Conservation (phyloP, 2,888 invertebrate species). For the Trimorus sp. region DNA sequence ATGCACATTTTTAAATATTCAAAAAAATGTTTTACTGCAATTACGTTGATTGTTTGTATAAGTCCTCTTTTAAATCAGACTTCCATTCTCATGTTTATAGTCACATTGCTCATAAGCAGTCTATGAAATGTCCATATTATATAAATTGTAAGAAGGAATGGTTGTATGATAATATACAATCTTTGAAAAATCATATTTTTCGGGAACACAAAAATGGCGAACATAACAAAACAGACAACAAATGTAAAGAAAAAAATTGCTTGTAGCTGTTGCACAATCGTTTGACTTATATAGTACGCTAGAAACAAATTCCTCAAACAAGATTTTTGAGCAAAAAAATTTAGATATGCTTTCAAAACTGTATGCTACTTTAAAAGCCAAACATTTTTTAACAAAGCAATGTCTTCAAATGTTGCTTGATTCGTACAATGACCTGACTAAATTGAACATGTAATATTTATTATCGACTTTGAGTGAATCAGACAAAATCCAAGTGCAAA, state of each 20-base stretch:
- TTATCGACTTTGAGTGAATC: slow-evolving; percentile 3
- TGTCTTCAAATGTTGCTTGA: slow-evolving; percentile 29
- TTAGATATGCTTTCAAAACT: slow-evolving; percentile 15
- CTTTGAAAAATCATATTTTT: neutral
- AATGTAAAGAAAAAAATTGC: too few relatives aligned
- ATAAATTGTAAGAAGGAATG: neutral
- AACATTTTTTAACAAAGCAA: slow-evolving; percentile 29
- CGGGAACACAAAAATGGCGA: neutral
- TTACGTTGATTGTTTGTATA: neutral
- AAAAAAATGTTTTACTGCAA: neutral
- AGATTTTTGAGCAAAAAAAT: neutral
- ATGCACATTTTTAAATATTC: neutral
- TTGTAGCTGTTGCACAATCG: too few relatives aligned
- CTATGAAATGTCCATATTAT: neutral
- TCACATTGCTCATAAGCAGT: neutral
- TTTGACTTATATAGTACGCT: too few relatives aligned
- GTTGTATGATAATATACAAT: neutral
- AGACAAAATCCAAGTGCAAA: slow-evolving; percentile 3
- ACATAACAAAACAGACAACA: too few relatives aligned
- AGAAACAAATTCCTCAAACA: too few relatives aligned
- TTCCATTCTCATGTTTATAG: neutral
- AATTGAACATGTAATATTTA: slow-evolving; percentile 21
- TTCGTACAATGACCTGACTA: slow-evolving; percentile 11
- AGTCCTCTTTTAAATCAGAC: neutral
- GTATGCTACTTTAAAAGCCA: slow-evolving; percentile 25